phyloP scores from a whole-genome alignment of 2,113 vertebrate species.

The Channa maculata region DNA sequence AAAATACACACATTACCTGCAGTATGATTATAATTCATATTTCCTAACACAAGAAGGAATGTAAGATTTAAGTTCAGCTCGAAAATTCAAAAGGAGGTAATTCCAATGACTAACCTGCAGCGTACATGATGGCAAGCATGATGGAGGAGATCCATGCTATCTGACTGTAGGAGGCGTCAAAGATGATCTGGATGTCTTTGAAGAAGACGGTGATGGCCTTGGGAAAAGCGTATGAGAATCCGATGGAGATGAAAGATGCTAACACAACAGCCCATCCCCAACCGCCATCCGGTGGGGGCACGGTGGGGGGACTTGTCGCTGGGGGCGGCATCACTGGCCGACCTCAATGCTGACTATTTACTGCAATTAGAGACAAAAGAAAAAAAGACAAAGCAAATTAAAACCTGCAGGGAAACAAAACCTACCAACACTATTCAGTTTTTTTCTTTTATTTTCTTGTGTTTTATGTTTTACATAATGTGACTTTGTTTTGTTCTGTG shows the following conservation, averaged over 20 bases:
- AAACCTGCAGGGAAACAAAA: not conserved
- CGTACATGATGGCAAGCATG: slow-evolving; percentile 99
- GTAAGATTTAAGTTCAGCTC: too few species aligned
- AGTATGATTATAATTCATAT: too few species aligned
- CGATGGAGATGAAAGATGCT: slow-evolving; percentile 94
- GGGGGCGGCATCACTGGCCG: slow-evolving; percentile 85
- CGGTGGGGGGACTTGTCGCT: slow-evolving; percentile 34
- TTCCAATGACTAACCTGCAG: slow-evolving; percentile 88
- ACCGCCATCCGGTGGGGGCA: slow-evolving; percentile 92
- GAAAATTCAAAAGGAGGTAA: too few species aligned
- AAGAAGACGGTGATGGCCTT: slow-evolving; percentile 97
- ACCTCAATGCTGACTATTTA: slow-evolving; percentile 27
- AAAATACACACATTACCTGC: too few species aligned
- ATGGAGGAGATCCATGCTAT: slow-evolving; percentile 98
- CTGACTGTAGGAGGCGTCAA: slow-evolving; percentile 89
- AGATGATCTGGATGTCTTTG: slow-evolving; percentile 96
- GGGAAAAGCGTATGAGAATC: slow-evolving; percentile 97
- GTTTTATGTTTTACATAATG: not conserved
- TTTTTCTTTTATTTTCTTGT: too few species aligned
- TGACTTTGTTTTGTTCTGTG: slow-evolving; percentile 7
- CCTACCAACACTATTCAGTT: not conserved
- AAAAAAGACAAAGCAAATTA: not conserved
- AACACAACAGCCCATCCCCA: slow-evolving; percentile 97
- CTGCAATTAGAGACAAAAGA: slow-evolving; percentile 37
- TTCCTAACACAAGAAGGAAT: too few species aligned